Conservation (phyloP, 2,888 invertebrate species). For the Lasioglossum lativentre region DNA sequence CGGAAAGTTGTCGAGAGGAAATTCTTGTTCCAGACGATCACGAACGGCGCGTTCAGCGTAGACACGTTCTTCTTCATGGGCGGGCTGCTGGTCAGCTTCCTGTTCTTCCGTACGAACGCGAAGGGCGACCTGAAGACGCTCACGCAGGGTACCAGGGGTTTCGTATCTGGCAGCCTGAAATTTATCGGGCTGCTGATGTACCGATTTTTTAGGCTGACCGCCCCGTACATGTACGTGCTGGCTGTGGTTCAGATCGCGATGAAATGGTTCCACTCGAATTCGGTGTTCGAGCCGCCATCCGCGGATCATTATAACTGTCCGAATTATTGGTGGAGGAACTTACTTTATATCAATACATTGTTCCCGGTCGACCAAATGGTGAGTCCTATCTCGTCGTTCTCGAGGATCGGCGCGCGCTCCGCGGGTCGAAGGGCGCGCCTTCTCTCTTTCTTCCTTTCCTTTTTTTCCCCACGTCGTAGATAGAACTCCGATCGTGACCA, state of each 20-base stretch:
- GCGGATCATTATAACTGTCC: slow-evolving; percentile 93
- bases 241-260: slow-evolving; percentile 94
- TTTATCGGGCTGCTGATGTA: slow-evolving; percentile 92
- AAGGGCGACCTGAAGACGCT: slow-evolving; percentile 86
- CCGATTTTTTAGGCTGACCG: slow-evolving; percentile 89
- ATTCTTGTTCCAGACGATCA: slow-evolving; percentile 84
- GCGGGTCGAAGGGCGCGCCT: background rate
- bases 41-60: slow-evolving; percentile 84
- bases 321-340: slow-evolving; percentile 95
- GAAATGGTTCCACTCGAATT: slow-evolving; percentile 93
- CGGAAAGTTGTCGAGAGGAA: slow-evolving; percentile 83
- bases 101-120: slow-evolving; percentile 90
- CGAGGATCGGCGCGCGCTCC: background rate
- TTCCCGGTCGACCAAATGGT: slow-evolving; percentile 95
- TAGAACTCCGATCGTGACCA: background rate
- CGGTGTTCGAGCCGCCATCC: slow-evolving; percentile 94
- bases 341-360: slow-evolving; percentile 93
- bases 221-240: slow-evolving; percentile 93
- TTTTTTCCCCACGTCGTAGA: background rate
- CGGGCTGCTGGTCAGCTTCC: slow-evolving; percentile 93
- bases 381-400: slow-evolving; percentile 40
- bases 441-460: background rate
- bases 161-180: slow-evolving; percentile 84
- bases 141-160: slow-evolving; percentile 84
- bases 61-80: slow-evolving; percentile 86